phyloP scores from a whole-genome alignment of 2,113 vertebrate genomes.

The Carassius gibelio region DNA sequence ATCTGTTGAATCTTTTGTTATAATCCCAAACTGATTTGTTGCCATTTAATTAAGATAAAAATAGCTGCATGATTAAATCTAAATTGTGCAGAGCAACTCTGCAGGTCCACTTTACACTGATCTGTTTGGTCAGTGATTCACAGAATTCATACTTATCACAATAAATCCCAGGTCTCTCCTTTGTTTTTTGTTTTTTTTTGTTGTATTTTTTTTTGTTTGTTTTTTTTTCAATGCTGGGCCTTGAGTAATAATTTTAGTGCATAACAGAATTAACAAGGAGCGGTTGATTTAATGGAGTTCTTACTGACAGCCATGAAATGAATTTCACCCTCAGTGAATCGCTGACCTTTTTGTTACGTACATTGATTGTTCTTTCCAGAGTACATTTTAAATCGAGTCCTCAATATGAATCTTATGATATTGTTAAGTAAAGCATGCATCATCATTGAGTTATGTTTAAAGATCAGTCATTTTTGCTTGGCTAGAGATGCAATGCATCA shows the following conservation, averaged over 20 bases:
- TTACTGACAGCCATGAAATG: slow-evolving; percentile 53
- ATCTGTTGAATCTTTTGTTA: background rate
- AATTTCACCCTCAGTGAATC: slow-evolving; percentile 67
- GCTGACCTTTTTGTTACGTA: slow-evolving; percentile 69
- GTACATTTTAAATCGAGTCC: slow-evolving; percentile 58
- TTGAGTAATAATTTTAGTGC: slow-evolving; percentile 50
- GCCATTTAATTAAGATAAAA: background rate
- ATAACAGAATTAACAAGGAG: slow-evolving; percentile 60
- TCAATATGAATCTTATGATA: background rate
- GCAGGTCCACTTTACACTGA: slow-evolving; percentile 66
- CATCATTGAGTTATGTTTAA: background rate
- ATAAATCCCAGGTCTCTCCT: background rate
- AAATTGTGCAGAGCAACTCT: slow-evolving; percentile 53
- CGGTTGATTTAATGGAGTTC: slow-evolving; percentile 57
- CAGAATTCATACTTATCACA: slow-evolving; percentile 23
- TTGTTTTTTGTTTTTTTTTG: background rate
- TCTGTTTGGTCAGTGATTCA: slow-evolving; percentile 67
- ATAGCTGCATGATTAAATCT: slow-evolving; percentile 42
- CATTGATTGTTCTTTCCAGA: slow-evolving; percentile 64
- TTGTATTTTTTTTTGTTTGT: no score
- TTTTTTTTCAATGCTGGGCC: slow-evolving; percentile 3
- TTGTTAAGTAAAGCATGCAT: slow-evolving; percentile 29
- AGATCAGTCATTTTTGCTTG: background rate
- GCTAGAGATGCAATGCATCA: slow-evolving; percentile 8
- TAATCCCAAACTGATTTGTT: background rate